phyloP scores from a whole-genome alignment of 2,888 invertebrate genomes.

The Mamestra brassicae region DNA sequence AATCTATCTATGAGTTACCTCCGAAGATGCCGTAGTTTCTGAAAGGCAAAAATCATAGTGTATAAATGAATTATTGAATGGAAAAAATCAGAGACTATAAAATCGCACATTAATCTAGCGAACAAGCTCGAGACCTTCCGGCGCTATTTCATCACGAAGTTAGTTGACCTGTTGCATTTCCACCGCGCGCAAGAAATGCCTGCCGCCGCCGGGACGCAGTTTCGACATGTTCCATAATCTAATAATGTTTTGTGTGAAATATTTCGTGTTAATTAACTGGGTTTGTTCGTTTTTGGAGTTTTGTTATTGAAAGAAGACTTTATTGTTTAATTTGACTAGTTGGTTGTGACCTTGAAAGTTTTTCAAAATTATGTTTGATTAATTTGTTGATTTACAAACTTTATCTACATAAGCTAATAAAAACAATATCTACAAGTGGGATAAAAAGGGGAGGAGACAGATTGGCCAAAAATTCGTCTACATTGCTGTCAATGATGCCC shows the following conservation, averaged over 20 bases:
- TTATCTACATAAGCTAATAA: no score
- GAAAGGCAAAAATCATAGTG: no score
- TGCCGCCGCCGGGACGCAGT: constrained; percentile 60
- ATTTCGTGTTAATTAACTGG: constrained; percentile 40
- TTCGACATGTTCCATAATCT: constrained; percentile 64
- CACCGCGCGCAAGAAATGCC: constrained; percentile 77
- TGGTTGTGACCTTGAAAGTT: no score
- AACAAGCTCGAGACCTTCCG: constrained; percentile 82
- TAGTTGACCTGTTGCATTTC: constrained; percentile 88
- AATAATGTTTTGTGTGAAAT: constrained; percentile 65
- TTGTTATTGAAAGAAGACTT: not conserved
- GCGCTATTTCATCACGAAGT: constrained; percentile 84
- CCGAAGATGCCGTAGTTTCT: no score
- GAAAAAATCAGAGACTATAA: not conserved
- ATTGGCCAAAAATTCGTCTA: no score
- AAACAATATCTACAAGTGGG: no score
- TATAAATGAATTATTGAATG: not conserved
- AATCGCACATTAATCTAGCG: constrained; percentile 68
- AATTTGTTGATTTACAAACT: no score
- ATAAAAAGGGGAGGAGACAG: no score
- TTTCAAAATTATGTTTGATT: no score
- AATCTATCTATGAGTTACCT: no score
- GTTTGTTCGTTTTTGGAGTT: not conserved
- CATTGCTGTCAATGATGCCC: no score
- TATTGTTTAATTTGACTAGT: not conserved